Conservation (phyloP, 2,888 invertebrate genomes). For the Ornithoptera alexandrae region DNA sequence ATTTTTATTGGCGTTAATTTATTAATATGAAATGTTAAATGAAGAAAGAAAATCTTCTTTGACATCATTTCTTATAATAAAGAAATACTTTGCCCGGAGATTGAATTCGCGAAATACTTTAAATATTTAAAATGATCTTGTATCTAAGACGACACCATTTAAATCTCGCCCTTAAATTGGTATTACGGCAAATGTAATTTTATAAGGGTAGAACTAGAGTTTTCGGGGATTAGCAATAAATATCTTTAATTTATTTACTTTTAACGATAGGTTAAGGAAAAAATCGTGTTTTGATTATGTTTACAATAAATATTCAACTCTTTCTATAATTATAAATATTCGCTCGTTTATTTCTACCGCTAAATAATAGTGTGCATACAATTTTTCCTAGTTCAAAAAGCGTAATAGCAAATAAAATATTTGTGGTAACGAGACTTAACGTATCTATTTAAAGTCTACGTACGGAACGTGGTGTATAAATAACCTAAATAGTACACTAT, state of each 20-base stretch:
- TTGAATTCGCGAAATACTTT: conserved; percentile 1
- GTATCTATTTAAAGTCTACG: no score
- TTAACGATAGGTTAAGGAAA: not conserved
- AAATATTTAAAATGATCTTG: conserved; percentile 4
- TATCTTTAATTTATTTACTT: not conserved
- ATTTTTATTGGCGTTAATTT: no score
- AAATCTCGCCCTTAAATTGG: not conserved
- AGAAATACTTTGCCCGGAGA: not conserved
- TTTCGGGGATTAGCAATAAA: not conserved
- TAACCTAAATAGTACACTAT: no score
- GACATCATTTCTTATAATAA: not conserved
- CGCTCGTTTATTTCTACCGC: no score
- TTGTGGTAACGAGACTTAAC: no score
- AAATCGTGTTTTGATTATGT: not conserved
- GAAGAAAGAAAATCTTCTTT: not conserved
- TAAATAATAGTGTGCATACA: no score
- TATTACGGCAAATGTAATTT: not conserved
- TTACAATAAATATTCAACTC: no score
- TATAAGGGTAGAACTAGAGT: not conserved
- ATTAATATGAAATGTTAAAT: no score
- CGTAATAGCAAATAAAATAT: no score
- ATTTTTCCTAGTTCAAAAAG: no score
- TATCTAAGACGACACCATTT: conserved; percentile 1
- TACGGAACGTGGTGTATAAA: no score
- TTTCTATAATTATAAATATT: no score